These are phyloP conservation scores for Epirrita christyi DNA, from an alignment of 2,888 invertebrate species.

Conservation along the genomic window DNA sequence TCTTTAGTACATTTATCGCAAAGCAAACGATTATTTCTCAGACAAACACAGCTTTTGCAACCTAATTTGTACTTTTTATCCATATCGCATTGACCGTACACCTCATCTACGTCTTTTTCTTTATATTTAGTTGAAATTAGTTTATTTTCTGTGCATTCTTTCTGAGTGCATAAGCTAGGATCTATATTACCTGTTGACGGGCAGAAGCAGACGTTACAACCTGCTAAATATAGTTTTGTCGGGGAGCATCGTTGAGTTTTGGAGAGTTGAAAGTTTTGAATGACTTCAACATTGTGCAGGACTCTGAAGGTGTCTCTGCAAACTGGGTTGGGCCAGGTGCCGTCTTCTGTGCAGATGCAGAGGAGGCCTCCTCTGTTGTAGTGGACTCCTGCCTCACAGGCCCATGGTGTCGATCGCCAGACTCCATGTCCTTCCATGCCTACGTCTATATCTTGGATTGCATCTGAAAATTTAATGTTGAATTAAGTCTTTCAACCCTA, in stretches of 20 bases:
- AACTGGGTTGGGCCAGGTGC: conserved; percentile 70
- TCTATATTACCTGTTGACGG: conserved; percentile 53
- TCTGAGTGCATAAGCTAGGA: conserved; percentile 57
- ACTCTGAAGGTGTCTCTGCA: conserved; percentile 67
- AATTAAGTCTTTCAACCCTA: too few species aligned
- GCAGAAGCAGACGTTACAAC: conserved; percentile 71
- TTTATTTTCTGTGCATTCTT: conserved; percentile 52
- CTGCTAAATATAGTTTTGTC: conserved; percentile 59
- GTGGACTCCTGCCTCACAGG: conserved; percentile 63
- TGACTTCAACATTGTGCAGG: conserved; percentile 57
- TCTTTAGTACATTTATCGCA: conserved; percentile 65
- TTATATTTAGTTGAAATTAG: conserved; percentile 34
- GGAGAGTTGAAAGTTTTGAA: conserved; percentile 36
- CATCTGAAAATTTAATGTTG: conserved; percentile 51
- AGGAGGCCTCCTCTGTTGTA: conserved; percentile 57
- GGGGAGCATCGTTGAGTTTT: conserved; percentile 52
- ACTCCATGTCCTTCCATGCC: conserved; percentile 73
- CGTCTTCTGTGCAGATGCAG: conserved; percentile 69
- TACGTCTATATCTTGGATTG: conserved; percentile 61
- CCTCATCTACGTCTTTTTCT: conserved; percentile 42
- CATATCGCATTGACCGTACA: conserved; percentile 67
- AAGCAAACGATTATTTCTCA: conserved; percentile 72
- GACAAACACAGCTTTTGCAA: conserved; percentile 81
- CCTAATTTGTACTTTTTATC: conserved; percentile 72
- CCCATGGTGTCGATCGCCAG: conserved; percentile 56